phyloP scores from a whole-genome alignment of 2,888 invertebrate species.

The Trissolcus japonicus region DNA sequence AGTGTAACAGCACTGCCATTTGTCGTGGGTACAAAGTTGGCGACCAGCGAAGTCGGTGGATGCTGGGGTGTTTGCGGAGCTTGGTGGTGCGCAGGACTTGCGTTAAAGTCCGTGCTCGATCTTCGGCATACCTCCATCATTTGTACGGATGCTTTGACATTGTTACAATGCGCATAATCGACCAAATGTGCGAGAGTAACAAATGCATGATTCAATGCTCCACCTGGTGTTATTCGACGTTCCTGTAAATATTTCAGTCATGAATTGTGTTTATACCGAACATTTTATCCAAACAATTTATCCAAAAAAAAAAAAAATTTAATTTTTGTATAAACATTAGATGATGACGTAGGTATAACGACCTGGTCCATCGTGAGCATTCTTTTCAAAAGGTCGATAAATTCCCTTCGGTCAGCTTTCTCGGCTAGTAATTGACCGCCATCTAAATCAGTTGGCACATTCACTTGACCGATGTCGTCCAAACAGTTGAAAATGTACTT shows the following conservation, averaged over 20 bases:
- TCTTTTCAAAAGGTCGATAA: conserved; percentile 96
- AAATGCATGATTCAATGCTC: conserved; percentile 96
- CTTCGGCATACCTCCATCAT: conserved; percentile 92
- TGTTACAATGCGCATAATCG: conserved; percentile 97
- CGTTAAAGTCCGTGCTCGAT: conserved; percentile 76
- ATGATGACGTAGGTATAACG: conserved; percentile 76
- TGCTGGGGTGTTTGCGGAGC: conserved; percentile 76
- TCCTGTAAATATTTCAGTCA: conserved; percentile 79
- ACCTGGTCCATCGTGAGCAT: conserved; percentile 99
- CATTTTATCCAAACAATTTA: no score
- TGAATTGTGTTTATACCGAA: not conserved
- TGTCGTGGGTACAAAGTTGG: conserved; percentile 86
- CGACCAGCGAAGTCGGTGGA: conserved; percentile 81
- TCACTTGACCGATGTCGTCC: conserved; percentile 98
- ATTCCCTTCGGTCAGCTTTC: conserved; percentile 97
- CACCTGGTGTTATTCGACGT: conserved; percentile 95
- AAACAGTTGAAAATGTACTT: conserved; percentile 99
- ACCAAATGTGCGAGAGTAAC: conserved; percentile 94
- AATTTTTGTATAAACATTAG: no score
- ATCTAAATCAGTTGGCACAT: conserved; percentile 97
- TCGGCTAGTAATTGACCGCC: conserved; percentile 97
- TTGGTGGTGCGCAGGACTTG: conserved; percentile 78
- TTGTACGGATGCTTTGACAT: conserved; percentile 97
- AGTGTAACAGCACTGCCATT: conserved; percentile 90
- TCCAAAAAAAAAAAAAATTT: no score